Evolutionary conservation across 2,888 invertebrate genomes (phyloP).

Genomic region (Drosophila anceps): DNA sequence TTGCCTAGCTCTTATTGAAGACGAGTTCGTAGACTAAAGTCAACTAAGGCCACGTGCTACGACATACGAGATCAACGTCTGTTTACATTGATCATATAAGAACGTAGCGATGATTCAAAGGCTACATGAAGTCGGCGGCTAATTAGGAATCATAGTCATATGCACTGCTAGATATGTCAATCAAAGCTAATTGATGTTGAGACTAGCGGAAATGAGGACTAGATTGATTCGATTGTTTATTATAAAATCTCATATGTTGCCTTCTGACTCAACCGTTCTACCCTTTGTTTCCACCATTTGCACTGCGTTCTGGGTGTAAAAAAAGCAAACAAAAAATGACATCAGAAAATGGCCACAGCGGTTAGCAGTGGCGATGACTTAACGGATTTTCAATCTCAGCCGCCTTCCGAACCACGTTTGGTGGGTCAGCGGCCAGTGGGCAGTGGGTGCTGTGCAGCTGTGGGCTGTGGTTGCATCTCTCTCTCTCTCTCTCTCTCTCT

Average conservation of each 20-base stretch:
- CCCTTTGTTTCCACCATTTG: neutral
- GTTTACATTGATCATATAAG: no score
- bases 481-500: neutral
- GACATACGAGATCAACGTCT: no score
- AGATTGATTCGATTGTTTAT: no score
- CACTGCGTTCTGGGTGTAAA: neutral
- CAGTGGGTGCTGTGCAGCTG: slow-evolving; percentile 23
- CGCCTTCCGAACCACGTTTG: slow-evolving; percentile 32
- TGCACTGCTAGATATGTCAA: no score
- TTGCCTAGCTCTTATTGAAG: no score
- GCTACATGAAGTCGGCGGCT: no score
- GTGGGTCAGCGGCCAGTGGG: slow-evolving; percentile 12
- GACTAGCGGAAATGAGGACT: no score
- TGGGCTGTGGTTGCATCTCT: slow-evolving; percentile 26
- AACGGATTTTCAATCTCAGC: slow-evolving; percentile 81
- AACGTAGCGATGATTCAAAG: no score
- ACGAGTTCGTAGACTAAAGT: no score
- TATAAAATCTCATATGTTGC: neutral
- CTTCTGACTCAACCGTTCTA: neutral
- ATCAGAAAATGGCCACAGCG: slow-evolving; percentile 67
- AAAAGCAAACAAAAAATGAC: slow-evolving; percentile 14
- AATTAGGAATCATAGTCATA: no score
- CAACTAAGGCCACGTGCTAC: no score
- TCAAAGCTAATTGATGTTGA: no score
- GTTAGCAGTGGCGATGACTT: slow-evolving; percentile 80